Conservation (phyloP, 1,140 invertebrate species). For the Melitaea cinxia region DNA sequence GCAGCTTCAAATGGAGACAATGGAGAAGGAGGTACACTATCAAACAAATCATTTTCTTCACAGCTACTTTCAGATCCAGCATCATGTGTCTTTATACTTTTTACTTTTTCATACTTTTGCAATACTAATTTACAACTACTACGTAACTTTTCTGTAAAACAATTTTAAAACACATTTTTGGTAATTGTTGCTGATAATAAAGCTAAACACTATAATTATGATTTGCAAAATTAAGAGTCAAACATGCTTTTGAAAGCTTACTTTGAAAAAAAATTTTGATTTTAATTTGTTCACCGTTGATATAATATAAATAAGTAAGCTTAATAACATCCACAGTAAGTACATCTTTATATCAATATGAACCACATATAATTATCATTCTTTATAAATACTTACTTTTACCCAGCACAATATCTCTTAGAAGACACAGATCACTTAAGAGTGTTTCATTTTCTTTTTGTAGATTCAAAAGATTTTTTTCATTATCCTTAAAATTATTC, state of each 20-base stretch:
- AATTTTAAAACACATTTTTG: too few relatives aligned
- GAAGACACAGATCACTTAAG: constrained; percentile 43
- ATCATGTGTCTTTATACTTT: constrained; percentile 33
- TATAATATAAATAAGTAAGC: too few relatives aligned
- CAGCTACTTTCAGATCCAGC: constrained; percentile 35
- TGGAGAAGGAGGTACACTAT: constrained; percentile 37
- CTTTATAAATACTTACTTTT: constrained; percentile 61
- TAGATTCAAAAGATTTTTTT: constrained; percentile 44
- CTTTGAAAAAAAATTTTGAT: too few relatives aligned
- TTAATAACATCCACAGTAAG: not conserved
- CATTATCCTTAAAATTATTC: constrained; percentile 35
- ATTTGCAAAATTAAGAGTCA: too few relatives aligned
- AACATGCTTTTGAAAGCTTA: too few relatives aligned
- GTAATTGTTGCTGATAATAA: not conserved
- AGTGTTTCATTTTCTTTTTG: constrained; percentile 49
- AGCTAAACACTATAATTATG: not conserved
- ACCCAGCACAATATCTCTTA: constrained; percentile 45
- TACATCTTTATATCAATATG: not conserved
- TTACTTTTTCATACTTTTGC: constrained; percentile 48
- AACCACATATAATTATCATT: not conserved
- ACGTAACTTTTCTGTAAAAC: constrained; percentile 56
- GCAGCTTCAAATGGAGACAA: constrained; percentile 13
- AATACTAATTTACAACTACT: constrained; percentile 42
- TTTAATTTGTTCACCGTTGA: too few relatives aligned
- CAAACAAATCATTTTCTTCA: constrained; percentile 44